Evolutionary conservation across 2,888 invertebrate species (phyloP), one percentile per base, ranked within the genome.

Genomic region (Stenodera caucasica): DNA sequence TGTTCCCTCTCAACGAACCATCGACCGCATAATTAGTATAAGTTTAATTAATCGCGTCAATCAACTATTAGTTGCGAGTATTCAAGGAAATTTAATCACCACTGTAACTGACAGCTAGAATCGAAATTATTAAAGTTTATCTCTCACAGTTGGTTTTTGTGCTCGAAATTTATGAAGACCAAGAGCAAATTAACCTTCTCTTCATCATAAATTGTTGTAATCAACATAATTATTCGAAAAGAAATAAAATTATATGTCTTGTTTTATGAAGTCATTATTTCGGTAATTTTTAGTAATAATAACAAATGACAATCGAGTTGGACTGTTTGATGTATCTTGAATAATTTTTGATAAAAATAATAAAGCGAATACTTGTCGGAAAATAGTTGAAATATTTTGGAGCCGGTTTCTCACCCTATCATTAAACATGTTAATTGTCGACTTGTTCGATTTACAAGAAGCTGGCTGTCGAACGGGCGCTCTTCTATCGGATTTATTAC

Each of bases 21-120:
- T 56, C 45, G 61, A 65, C 67, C 67, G 66, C 64, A 60, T 60
- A 68, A 68, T 68, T 68, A 65, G 66, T 45, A 63, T 53, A 64
- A 65, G 66, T 68, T 68, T 68, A 67, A 68, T 68, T 67, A 68
- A 65, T 68, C 58, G 61, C 67, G 64, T 64, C 68, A 65, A 68
- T 68, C 68, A 65, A 58, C 64, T 63, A 30, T 58, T 63, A 63
- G 61, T 50, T 60, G 65, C 65, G n/a, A 64, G 45, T 14, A 15
- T 40, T 21, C 11, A 4, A 5, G 11, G 40, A 9, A 40, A 40
- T 12, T 40, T 21, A 9, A 40, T 26, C 26, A 40, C 40, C 8
- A 35, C 7, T 8, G 6, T 40, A 11, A 18, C 8, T 7, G 8
- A 26, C 26, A 5, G 26, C 5, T 26, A 26, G 26, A 26, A 26